Evolutionary conservation across 1,140 invertebrate genomes (phyloP).

Genomic region (Drosophila carrolli): DNA sequence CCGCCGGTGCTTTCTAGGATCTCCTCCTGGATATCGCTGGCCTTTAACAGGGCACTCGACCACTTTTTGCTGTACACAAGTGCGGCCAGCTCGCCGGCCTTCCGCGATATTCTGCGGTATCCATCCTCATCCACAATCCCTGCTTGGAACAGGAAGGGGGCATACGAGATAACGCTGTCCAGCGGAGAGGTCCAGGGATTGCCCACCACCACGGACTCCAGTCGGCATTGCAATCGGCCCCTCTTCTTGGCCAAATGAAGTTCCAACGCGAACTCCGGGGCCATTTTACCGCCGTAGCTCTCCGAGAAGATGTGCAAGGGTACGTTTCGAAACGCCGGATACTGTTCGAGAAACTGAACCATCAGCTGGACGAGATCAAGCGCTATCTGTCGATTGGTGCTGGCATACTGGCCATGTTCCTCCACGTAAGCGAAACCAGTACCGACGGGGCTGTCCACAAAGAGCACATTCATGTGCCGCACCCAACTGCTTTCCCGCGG

Average conservation of each 20-base stretch:
- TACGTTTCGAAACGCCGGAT: slow-evolving; percentile 88
- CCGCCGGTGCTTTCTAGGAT: slow-evolving; percentile 44
- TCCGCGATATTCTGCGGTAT: slow-evolving; percentile 84
- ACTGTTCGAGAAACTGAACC: slow-evolving; percentile 86
- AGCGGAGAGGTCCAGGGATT: slow-evolving; percentile 95
- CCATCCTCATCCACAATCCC: slow-evolving; percentile 88
- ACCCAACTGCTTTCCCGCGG: slow-evolving; percentile 91
- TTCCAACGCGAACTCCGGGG: slow-evolving; percentile 89
- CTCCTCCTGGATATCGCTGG: slow-evolving; percentile 32
- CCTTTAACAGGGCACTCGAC: slow-evolving; percentile 84
- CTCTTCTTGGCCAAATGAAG: slow-evolving; percentile 87
- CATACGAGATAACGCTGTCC: slow-evolving; percentile 93
- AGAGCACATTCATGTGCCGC: slow-evolving; percentile 91
- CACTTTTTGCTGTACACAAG: slow-evolving; percentile 86
- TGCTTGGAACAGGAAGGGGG: slow-evolving; percentile 86
- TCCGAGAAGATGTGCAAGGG: slow-evolving; percentile 94
- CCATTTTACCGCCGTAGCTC: slow-evolving; percentile 97
- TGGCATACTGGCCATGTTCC: slow-evolving; percentile 85
- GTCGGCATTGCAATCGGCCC: slow-evolving; percentile 88
- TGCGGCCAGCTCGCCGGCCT: slow-evolving; percentile 85
- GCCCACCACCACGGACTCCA: slow-evolving; percentile 92
- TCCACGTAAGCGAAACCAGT: slow-evolving; percentile 94
- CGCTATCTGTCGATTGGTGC: slow-evolving; percentile 90
- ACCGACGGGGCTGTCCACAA: slow-evolving; percentile 96
- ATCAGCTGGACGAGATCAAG: slow-evolving; percentile 91